Percentiles rank a stretch among this genome's conserved stretches.
Evolutionary conservation across 2,888 invertebrate genomes (phyloP).

Genomic region (Hedychridium roseum): DNA sequence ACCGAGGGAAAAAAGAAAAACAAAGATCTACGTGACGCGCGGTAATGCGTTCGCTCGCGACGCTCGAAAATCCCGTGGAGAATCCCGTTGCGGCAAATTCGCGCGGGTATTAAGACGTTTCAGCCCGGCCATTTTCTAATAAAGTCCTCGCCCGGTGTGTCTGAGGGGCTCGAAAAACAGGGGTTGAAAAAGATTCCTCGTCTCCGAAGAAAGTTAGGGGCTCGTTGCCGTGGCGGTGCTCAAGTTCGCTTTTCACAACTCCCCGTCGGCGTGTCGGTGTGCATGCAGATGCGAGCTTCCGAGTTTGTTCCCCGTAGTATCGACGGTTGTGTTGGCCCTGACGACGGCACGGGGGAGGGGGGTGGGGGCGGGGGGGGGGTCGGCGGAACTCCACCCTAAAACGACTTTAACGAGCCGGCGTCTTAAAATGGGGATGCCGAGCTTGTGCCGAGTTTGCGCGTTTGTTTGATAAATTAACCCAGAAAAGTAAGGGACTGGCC

Average conservation of each 20-base stretch:
- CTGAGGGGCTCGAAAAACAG: slow-evolving; percentile 40
- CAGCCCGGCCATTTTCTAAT: slow-evolving; percentile 58
- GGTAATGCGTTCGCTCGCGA: too few relatives aligned
- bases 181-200: slow-evolving; percentile 56
- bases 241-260: slow-evolving; percentile 37
- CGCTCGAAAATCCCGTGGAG: too few relatives aligned
- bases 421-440: slow-evolving; percentile 49
- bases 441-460: slow-evolving; percentile 42
- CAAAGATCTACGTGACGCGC: slow-evolving; percentile 1
- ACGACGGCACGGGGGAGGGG: background rate
- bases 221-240: slow-evolving; percentile 29
- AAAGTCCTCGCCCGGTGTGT: slow-evolving; percentile 47
- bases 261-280: background rate
- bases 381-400: slow-evolving; percentile 44
- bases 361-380: slow-evolving; percentile 23
- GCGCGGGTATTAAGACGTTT: slow-evolving; percentile 52
- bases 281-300: background rate
- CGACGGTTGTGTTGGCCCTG: background rate
- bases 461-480: slow-evolving; percentile 54
- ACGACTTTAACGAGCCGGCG: slow-evolving; percentile 55
- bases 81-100: too few relatives aligned
- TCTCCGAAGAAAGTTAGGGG: slow-evolving; percentile 45
- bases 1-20: slow-evolving; percentile 5
- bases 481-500: too few relatives aligned
- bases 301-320: background rate